Evolutionary conservation across 2,113 vertebrate species (phyloP), one percentile per base, ranked within the genome.

Genomic region (Sporophila hypoxantha): DNA sequence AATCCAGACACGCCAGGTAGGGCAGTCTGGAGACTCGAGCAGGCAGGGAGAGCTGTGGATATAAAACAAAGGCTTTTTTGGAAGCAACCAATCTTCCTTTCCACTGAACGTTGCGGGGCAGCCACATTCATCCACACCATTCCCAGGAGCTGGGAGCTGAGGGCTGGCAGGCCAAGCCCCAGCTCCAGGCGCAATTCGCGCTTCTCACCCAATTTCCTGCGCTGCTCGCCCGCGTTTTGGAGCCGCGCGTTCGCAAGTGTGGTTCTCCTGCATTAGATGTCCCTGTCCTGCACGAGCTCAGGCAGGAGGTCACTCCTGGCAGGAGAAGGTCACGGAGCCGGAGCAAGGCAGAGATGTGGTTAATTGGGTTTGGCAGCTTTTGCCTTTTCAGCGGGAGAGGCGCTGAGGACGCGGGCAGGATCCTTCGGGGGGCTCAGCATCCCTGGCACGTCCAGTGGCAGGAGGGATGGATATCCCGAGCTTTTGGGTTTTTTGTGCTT

Each of bases 261-360:
- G 65, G 76, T 68, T 61, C 44, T 89, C 29, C 89, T 92, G 92
- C 89, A 78, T 92, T 83, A 94, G 89, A 85, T 92, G 87, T 95
- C 91, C 75, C 85, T 76, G 73, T 62, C 57, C 91, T 76, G 8
- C 50, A 10, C 2, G 21, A 88, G 76, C 80, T 66, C 32, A 3
- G 69, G 23, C 73, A 50, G 32, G 44, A 61, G 91, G 87, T 90
- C 82, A 70, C 53, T 17, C 8, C 44, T 17, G 66, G 49, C 23
- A 18, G 47, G 8, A 66, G 57, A 32, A 80, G 91, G 85, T 91
- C 57, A 87, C 37, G 8, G 21, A 25, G 32, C 36, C 6, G 32
- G 41, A 64, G 61, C 44, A 5, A 6, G 8, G 50, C 49, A 19
- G 47, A 3, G 47, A 9, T 5, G 4, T 2, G 26, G 1, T 49